Percentiles rank a stretch among this genome's conserved stretches.
phyloP scores from a whole-genome alignment of 1,140 invertebrate genomes.

The Atta cephalotes region DNA sequence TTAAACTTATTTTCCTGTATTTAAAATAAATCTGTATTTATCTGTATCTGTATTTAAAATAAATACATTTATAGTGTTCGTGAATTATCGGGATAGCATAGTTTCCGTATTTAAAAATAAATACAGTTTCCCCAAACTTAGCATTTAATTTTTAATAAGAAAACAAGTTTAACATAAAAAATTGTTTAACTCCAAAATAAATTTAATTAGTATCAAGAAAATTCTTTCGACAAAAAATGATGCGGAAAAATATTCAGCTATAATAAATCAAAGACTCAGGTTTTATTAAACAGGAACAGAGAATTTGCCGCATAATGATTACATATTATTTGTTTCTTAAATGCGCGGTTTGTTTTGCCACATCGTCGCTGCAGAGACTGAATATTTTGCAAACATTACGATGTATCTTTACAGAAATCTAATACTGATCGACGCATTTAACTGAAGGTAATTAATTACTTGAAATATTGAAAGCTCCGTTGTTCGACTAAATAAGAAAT shows the following conservation, averaged over 20 bases:
- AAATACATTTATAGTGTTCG: too few relatives aligned
- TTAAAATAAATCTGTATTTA: neutral
- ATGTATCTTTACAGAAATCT: neutral
- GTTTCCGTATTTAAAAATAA: neutral
- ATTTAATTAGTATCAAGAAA: neutral
- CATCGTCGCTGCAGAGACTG: neutral
- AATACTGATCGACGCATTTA: too few relatives aligned
- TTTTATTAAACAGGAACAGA: neutral
- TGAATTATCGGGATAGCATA: too few relatives aligned
- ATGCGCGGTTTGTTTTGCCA: neutral
- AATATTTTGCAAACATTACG: neutral
- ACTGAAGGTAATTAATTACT: too few relatives aligned
- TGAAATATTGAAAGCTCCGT: too few relatives aligned
- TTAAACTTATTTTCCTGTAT: neutral
- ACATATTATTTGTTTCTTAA: neutral
- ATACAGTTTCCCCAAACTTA: neutral
- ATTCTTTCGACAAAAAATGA: neutral
- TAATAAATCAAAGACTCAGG: neutral
- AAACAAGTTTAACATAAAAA: neutral
- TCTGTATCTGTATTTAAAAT: neutral
- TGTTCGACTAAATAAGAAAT: too few relatives aligned
- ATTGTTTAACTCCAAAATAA: too few relatives aligned
- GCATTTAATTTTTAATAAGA: neutral
- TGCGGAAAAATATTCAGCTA: neutral
- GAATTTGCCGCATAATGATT: neutral